Percentiles rank a stretch among this genome's conserved stretches.
These are phyloP conservation scores for Prenolepis imparis DNA, from an alignment of 2,888 invertebrate species.

Conservation along the genomic window DNA sequence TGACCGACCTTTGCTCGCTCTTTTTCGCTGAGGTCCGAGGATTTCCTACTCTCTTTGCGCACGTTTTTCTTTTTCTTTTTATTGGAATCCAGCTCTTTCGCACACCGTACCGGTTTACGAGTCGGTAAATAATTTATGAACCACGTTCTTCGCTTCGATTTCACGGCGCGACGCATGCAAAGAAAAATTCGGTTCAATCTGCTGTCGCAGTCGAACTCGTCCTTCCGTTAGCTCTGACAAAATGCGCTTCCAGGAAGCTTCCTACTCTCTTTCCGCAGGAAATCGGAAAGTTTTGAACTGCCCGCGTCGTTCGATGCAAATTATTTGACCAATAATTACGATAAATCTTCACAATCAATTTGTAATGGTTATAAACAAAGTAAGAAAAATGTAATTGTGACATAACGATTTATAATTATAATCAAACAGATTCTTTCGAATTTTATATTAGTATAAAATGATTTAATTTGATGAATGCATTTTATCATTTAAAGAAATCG, in stretches of 20 bases:
- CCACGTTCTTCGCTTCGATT: slow-evolving; percentile 71
- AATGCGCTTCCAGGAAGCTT: slow-evolving; percentile 56
- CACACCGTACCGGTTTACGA: slow-evolving; percentile 48
- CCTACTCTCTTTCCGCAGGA: slow-evolving; percentile 26
- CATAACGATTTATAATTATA: neutral
- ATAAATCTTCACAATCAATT: slow-evolving; percentile 3
- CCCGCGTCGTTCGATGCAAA: neutral
- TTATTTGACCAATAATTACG: neutral
- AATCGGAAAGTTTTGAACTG: slow-evolving; percentile 49
- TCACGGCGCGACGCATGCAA: slow-evolving; percentile 72
- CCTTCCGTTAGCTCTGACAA: slow-evolving; percentile 54
- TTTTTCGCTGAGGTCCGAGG: slow-evolving; percentile 45
- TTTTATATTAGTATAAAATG: neutral
- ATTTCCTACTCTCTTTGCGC: slow-evolving; percentile 38
- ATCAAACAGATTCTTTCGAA: neutral
- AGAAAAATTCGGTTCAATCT: slow-evolving; percentile 66
- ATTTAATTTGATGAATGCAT: neutral
- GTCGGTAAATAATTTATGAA: slow-evolving; percentile 82
- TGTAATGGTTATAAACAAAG: neutral
- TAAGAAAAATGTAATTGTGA: neutral
- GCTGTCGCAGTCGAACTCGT: slow-evolving; percentile 45
- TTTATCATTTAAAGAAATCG: neutral
- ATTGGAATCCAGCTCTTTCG: slow-evolving; percentile 27
- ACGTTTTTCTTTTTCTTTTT: slow-evolving; percentile 35
- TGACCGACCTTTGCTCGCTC: slow-evolving; percentile 18